A percentile compares a stretch with the other conserved stretches of the same genome.
phyloP scores from a whole-genome alignment of 2,888 invertebrate genomes.

The Julus scandinavius region DNA sequence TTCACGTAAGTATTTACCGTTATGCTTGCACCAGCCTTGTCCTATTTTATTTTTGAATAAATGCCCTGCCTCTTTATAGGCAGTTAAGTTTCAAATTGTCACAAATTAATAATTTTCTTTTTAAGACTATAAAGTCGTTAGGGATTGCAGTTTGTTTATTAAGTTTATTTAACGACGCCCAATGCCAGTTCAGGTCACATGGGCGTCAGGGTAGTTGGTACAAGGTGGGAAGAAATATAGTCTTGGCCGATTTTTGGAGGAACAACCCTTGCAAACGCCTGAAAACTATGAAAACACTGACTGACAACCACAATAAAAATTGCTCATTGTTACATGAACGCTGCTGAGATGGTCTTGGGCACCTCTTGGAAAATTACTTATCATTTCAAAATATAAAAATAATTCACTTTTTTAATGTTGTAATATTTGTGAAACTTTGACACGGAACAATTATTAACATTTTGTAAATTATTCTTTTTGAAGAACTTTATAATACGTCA shows the following conservation, averaged over 20 bases:
- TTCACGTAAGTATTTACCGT: neutral
- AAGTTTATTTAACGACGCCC: slow-evolving; percentile 1
- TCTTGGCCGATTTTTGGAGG: neutral
- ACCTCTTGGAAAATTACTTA: too few species aligned
- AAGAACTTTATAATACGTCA: slow-evolving; percentile 95
- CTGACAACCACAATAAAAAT: neutral
- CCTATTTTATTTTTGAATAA: neutral
- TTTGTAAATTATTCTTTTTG: slow-evolving; percentile 55
- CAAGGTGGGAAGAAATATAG: neutral
- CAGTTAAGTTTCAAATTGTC: neutral
- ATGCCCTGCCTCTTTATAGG: neutral
- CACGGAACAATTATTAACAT: too few species aligned
- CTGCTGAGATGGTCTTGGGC: too few species aligned
- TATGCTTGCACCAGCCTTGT: neutral
- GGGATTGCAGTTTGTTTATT: neutral
- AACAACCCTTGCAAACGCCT: neutral
- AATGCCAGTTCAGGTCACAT: neutral
- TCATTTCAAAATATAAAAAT: too few species aligned
- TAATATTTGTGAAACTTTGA: too few species aligned
- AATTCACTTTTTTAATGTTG: too few species aligned
- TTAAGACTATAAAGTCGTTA: neutral
- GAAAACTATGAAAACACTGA: neutral
- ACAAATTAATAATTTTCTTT: neutral
- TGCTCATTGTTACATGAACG: neutral
- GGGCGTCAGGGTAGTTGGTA: neutral